phyloP scores from a whole-genome alignment of 2,113 vertebrate species.

The Hoplias malabaricus region DNA sequence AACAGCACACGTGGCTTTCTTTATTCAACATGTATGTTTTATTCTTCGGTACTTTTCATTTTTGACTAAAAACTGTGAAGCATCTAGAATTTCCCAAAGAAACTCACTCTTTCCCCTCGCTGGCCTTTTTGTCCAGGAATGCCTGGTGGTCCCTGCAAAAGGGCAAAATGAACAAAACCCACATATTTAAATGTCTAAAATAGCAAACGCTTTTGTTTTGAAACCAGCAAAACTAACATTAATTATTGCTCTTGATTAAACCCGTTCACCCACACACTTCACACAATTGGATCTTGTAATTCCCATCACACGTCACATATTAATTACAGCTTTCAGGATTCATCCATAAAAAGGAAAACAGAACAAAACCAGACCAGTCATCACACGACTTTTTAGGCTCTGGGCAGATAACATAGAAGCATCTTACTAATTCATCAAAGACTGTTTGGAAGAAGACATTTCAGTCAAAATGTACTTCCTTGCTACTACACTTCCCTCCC shows the following conservation, averaged over 20 bases:
- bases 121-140: conserved; percentile 78
- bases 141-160: conserved; percentile 77
- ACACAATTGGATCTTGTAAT: not conserved
- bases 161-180: not conserved
- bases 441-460: no score
- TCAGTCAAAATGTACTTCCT: no score
- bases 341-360: not conserved
- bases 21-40: no score
- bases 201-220: not conserved
- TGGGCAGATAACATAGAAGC: no score
- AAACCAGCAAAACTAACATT: not conserved
- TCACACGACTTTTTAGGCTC: no score
- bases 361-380: not conserved
- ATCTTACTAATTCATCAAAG: no score
- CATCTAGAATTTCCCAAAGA: not conserved
- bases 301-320: not conserved
- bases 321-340: conserved; percentile 26
- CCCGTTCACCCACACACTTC: no score
- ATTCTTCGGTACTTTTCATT: no score
- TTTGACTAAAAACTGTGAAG: no score
- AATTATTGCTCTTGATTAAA: not conserved
- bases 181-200: not conserved
- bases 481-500: no score
- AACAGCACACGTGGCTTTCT: no score
- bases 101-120: conserved; percentile 86